A percentile compares a stretch with the other conserved stretches of the same genome.
These are phyloP conservation scores for Potamilus streckersoni DNA, from an alignment of 1,140 invertebrate genomes.

Conservation along the genomic window DNA sequence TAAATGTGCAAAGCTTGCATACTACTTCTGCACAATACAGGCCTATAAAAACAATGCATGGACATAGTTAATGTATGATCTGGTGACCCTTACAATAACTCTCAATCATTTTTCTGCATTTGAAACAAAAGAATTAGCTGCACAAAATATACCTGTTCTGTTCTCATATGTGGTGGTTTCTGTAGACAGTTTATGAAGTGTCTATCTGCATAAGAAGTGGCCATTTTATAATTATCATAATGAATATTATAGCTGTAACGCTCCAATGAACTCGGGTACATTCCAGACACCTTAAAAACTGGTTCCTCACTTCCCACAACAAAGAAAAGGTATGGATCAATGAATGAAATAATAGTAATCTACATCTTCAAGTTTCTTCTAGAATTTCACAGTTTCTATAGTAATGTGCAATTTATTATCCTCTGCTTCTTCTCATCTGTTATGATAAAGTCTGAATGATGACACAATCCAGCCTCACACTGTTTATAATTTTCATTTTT, in stretches of 20 bases:
- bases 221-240: constrained; percentile 31
- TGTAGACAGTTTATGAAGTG: constrained; percentile 47
- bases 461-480: too few relatives aligned
- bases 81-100: not conserved
- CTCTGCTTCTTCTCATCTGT: too few relatives aligned
- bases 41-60: not conserved
- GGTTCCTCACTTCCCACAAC: too few relatives aligned
- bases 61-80: not conserved
- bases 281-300: not conserved
- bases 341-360: too few relatives aligned
- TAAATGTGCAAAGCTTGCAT: not conserved
- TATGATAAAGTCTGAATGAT: too few relatives aligned
- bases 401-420: too few relatives aligned
- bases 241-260: constrained; percentile 28
- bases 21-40: not conserved
- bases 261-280: constrained; percentile 22
- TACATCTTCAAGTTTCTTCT: too few relatives aligned
- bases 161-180: constrained; percentile 40
- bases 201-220: constrained; percentile 31
- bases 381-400: too few relatives aligned
- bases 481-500: too few relatives aligned
- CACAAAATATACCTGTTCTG: constrained; percentile 42
- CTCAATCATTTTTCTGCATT: not conserved
- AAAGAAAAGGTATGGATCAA: too few relatives aligned
- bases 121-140: not conserved